Evolutionary conservation across 2,113 vertebrate species (phyloP).

Genomic region (Psophia crepitans): DNA sequence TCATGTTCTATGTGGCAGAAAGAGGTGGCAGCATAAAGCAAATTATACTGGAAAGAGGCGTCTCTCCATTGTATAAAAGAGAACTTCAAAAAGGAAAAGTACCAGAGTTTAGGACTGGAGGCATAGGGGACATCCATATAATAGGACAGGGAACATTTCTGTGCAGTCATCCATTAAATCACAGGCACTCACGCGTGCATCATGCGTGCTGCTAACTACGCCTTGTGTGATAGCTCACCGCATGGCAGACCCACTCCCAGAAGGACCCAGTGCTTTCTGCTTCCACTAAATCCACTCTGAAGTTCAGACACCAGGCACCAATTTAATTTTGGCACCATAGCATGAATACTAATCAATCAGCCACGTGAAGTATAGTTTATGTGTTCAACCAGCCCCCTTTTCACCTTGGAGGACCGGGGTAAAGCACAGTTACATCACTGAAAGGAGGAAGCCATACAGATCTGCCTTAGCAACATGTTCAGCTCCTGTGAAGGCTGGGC

Average conservation of each 20-base stretch:
- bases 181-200: background rate
- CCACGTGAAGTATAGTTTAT: background rate
- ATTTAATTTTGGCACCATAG: background rate
- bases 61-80: background rate
- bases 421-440: background rate
- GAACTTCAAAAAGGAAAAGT: background rate
- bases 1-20: background rate
- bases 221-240: background rate
- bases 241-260: rapidly evolving
- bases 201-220: background rate
- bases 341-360: background rate
- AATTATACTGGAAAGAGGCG: background rate
- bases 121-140: background rate
- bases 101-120: background rate
- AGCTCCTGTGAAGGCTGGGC: background rate
- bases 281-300: background rate
- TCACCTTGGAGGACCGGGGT: background rate
- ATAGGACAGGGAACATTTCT: background rate
- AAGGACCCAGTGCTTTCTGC: background rate
- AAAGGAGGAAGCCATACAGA: background rate
- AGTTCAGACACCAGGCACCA: background rate
- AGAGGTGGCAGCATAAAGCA: background rate
- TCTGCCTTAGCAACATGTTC: background rate
- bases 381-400: background rate
- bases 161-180: background rate